These are phyloP conservation scores for Drosophila melanica DNA, from an alignment of 1,140 invertebrate genomes.

Conservation along the genomic window DNA sequence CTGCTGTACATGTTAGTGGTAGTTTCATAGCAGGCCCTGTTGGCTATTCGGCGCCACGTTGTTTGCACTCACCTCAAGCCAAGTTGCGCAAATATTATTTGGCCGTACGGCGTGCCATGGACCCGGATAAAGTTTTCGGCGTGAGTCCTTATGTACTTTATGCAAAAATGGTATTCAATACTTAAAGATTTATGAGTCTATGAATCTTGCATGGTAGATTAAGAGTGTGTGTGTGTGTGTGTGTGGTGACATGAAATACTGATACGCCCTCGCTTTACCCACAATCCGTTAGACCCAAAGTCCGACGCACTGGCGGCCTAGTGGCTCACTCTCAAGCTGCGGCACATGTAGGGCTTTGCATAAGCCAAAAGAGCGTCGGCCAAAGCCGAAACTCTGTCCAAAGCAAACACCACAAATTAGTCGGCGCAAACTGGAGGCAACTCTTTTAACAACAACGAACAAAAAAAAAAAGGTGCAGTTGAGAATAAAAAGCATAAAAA, in stretches of 20 bases:
- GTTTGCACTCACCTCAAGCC: constrained; percentile 80
- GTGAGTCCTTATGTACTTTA: constrained; percentile 70
- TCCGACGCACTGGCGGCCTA: constrained; percentile 41
- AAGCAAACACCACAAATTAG: constrained; percentile 80
- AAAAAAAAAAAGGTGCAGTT: neutral
- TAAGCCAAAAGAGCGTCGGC: constrained; percentile 55
- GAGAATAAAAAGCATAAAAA: neutral
- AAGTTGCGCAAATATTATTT: constrained; percentile 65
- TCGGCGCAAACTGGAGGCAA: constrained; percentile 50
- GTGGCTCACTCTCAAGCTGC: constrained; percentile 17
- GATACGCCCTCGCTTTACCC: constrained; percentile 30
- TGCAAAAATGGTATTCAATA: constrained; percentile 82
- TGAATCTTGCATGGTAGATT: constrained; percentile 73
- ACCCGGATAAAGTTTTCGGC: constrained; percentile 73
- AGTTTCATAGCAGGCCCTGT: constrained; percentile 4
- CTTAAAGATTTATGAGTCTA: constrained; percentile 82
- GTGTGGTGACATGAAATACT: constrained; percentile 69
- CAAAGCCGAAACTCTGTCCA: constrained; percentile 63
- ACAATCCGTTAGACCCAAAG: constrained; percentile 21
- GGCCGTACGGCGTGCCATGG: constrained; percentile 16
- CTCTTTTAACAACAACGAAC: constrained; percentile 9
- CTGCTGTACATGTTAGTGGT: constrained; percentile 42
- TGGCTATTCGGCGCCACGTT: constrained; percentile 72
- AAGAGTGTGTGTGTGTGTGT: constrained; percentile 31
- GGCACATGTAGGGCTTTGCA: constrained; percentile 64